Evolutionary conservation across 2,113 vertebrate species (phyloP).

Genomic region (Craseonycteris thonglongyai): DNA sequence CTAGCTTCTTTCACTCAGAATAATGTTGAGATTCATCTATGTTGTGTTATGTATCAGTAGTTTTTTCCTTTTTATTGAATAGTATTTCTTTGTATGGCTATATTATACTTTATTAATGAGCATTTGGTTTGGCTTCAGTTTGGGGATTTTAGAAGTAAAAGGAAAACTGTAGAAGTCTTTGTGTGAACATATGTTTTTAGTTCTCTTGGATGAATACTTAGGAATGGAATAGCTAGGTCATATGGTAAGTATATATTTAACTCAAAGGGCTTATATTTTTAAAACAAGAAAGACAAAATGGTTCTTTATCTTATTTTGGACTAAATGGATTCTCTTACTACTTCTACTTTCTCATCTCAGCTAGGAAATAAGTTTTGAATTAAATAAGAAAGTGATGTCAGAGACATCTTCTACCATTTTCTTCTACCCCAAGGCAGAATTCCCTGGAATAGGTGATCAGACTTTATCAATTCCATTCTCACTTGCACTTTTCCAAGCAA

Average conservation of each 20-base stretch:
- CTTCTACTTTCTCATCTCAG: conserved; percentile 36
- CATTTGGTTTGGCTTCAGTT: conserved; percentile 3
- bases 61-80: background rate
- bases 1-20: background rate
- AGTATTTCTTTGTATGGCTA: background rate
- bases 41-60: background rate
- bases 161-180: conserved; percentile 20
- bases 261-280: conserved; percentile 41
- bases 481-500: conserved; percentile 50
- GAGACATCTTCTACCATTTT: conserved; percentile 30
- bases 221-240: conserved; percentile 46
- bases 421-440: conserved; percentile 43
- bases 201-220: conserved; percentile 35
- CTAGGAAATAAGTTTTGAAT: conserved; percentile 60
- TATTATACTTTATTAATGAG: background rate
- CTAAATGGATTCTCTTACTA: conserved; percentile 7
- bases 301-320: conserved; percentile 19
- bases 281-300: conserved; percentile 43
- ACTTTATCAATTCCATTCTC: conserved; percentile 53
- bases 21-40: background rate
- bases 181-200: conserved; percentile 18
- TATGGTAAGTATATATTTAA: conserved; percentile 22
- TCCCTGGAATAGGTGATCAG: conserved; percentile 54
- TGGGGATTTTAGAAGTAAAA: conserved; percentile 32
- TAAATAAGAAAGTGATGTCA: conserved; percentile 53